phyloP scores from a whole-genome alignment of 2,888 invertebrate genomes.

The Hyposoter didymator region DNA sequence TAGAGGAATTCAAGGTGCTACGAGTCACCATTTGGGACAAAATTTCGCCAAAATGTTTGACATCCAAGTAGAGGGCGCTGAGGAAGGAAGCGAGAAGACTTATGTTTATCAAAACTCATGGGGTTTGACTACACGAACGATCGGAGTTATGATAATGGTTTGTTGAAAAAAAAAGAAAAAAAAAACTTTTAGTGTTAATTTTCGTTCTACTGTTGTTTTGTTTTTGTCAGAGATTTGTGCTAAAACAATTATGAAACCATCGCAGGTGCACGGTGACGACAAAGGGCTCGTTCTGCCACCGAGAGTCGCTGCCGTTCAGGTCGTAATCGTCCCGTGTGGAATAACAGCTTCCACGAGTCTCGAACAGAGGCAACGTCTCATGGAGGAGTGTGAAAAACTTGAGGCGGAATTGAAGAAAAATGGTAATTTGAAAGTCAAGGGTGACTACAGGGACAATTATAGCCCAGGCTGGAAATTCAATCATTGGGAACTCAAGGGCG shows the following conservation, averaged over 20 bases:
- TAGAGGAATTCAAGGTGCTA: conserved; percentile 97
- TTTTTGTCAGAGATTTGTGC: not conserved
- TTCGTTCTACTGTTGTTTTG: not conserved
- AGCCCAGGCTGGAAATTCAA: conserved; percentile 99
- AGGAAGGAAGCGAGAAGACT: conserved; percentile 92
- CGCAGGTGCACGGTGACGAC: conserved; percentile 95
- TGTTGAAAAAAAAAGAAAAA: conserved; percentile 41
- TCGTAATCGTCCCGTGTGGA: conserved; percentile 97
- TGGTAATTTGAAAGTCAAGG: conserved; percentile 90
- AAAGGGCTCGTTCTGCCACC: conserved; percentile 98
- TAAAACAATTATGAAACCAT: not conserved
- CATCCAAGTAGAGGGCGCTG: conserved; percentile 96
- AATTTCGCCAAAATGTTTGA: conserved; percentile 99
- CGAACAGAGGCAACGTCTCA: conserved; percentile 89
- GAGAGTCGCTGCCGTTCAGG: conserved; percentile 94
- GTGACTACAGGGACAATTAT: conserved; percentile 97
- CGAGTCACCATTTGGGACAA: conserved; percentile 99
- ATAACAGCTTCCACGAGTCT: conserved; percentile 93
- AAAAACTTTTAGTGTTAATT: not conserved
- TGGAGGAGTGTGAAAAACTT: conserved; percentile 89
- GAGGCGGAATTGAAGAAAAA: conserved; percentile 87
- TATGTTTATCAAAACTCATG: conserved; percentile 99
- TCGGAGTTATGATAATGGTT: conserved; percentile 94
- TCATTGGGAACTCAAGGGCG: conserved; percentile 98
- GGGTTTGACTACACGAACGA: conserved; percentile 98